phyloP scores from a whole-genome alignment of 1,140 invertebrate species.

The Apis florea region DNA sequence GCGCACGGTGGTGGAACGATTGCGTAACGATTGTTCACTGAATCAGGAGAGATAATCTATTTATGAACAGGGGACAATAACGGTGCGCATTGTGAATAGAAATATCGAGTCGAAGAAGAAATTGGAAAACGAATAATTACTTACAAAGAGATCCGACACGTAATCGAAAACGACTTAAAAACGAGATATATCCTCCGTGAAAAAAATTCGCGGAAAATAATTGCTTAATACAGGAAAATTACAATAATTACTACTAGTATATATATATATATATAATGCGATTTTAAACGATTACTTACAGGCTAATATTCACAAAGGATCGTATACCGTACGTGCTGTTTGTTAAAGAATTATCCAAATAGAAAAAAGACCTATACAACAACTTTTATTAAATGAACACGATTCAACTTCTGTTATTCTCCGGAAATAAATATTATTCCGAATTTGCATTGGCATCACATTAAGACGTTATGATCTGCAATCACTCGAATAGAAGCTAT shows the following conservation, averaged over 20 bases:
- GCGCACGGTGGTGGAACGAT: slow-evolving; percentile 23
- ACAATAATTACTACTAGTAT: slow-evolving; percentile 22
- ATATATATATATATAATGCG: no score
- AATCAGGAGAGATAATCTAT: slow-evolving; percentile 43
- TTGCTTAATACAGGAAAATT: slow-evolving; percentile 17
- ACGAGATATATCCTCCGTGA: neutral
- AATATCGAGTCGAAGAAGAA: slow-evolving; percentile 37
- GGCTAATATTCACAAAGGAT: slow-evolving; percentile 56
- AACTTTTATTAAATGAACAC: neutral
- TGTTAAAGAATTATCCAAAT: neutral
- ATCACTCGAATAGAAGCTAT: neutral
- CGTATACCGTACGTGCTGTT: neutral
- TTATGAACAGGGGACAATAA: slow-evolving; percentile 38
- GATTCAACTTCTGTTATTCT: neutral
- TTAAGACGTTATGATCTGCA: neutral
- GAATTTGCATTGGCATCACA: neutral
- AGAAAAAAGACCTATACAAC: neutral
- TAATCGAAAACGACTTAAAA: neutral
- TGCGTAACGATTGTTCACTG: slow-evolving; percentile 63
- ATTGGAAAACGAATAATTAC: neutral
- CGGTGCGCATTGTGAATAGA: slow-evolving; percentile 26
- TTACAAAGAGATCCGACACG: slow-evolving; percentile 20
- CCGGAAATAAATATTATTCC: slow-evolving; percentile 11
- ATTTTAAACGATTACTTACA: slow-evolving; percentile 35
- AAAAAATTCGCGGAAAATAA: slow-evolving; percentile 6